phyloP scores from a whole-genome alignment of 2,797 vertebrate genomes.

The Helicolenus hilgendorfi region DNA sequence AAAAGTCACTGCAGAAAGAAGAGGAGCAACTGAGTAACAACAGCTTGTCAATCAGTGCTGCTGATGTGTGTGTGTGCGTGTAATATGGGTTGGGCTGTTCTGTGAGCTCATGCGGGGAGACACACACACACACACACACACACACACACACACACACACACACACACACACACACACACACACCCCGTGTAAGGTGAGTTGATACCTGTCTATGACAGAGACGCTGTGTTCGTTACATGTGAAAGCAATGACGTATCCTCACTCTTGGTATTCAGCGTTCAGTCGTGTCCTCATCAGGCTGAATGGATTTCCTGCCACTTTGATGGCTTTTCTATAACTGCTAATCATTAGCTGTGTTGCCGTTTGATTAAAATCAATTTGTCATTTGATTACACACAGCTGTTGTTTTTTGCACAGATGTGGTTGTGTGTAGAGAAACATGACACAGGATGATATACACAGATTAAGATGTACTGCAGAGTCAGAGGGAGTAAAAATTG shows the following conservation, averaged over 20 bases:
- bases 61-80: slow-evolving; percentile 9
- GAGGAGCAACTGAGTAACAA: slow-evolving; percentile 69
- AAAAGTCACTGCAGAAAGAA: slow-evolving; percentile 74
- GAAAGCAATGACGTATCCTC: not conserved
- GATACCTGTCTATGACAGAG: slow-evolving; percentile 11
- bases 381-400: slow-evolving; percentile 35
- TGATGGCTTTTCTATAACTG: slow-evolving; percentile 39
- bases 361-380: slow-evolving; percentile 62
- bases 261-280: not conserved
- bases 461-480: not conserved
- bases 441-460: slow-evolving; percentile 3
- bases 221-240: not conserved
- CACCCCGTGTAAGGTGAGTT: not conserved
- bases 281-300: not conserved
- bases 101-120: not conserved
- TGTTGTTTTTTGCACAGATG: slow-evolving; percentile 20
- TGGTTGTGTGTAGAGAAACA: slow-evolving; percentile 1
- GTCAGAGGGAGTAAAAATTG: not conserved
- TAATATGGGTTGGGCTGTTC: slow-evolving; percentile 3
- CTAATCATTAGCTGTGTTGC: slow-evolving; percentile 50
- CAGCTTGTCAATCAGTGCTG: slow-evolving; percentile 70
- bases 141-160: slow-evolving; percentile 2
- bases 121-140: not conserved
- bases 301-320: slow-evolving; percentile 68
- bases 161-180: slow-evolving; percentile 7